A percentile compares a stretch with the other conserved stretches of the same genome.
These are phyloP conservation scores for Gonatopus flavifemur DNA, from an alignment of 1,140 invertebrate species.

Conservation along the genomic window DNA sequence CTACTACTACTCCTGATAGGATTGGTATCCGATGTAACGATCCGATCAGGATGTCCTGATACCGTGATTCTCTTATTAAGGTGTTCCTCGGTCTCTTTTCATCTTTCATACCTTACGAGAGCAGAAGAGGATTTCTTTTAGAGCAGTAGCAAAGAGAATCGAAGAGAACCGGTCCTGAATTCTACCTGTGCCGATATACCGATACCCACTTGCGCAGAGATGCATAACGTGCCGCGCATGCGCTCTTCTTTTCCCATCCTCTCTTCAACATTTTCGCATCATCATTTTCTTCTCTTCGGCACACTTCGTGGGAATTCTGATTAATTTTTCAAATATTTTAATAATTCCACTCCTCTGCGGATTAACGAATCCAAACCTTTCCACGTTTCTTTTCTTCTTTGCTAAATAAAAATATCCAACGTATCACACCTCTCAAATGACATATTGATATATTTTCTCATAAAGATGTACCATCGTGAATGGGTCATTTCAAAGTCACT, in stretches of 20 bases:
- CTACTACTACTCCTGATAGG: too few species aligned
- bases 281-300: constrained; percentile 4
- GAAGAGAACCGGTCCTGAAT: constrained; percentile 11
- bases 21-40: too few species aligned
- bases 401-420: too few species aligned
- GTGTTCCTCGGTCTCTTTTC: too few species aligned
- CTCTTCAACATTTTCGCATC: neutral
- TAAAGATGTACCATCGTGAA: too few species aligned
- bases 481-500: too few species aligned
- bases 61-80: constrained; percentile 13
- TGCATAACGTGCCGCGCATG: constrained; percentile 6
- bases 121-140: constrained; percentile 2
- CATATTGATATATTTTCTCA: too few species aligned
- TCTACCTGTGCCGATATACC: constrained; percentile 15
- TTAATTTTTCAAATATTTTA: too few species aligned
- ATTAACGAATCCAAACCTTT: too few species aligned
- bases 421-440: too few species aligned
- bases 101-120: constrained; percentile 2
- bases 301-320: constrained; percentile 10
- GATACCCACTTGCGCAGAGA: constrained; percentile 17
- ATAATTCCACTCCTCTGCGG: too few species aligned
- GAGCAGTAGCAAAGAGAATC: neutral
- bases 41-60: constrained; percentile 11
- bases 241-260: neutral
- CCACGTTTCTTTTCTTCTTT: too few species aligned